Percentiles rank a stretch among this genome's conserved stretches.
These are phyloP conservation scores for Dilophus febrilis DNA, from an alignment of 2,888 invertebrate genomes.

Conservation along the genomic window DNA sequence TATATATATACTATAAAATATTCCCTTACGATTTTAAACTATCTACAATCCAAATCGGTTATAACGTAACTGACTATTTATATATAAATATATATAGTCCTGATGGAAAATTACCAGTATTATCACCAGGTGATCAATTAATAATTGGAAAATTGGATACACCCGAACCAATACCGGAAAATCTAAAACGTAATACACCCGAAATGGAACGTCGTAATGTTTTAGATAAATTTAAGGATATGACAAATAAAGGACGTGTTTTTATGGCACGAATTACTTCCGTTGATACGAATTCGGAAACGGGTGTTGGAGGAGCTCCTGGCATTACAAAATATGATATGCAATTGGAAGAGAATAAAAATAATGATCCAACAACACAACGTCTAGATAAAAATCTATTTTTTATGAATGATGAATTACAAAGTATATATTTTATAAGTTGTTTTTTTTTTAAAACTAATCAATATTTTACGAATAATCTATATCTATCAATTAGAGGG, in stretches of 20 bases:
- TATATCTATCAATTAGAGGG: constrained; percentile 20
- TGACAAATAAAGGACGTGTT: constrained; percentile 37
- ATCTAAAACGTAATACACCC: constrained; percentile 42
- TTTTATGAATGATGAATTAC: constrained; percentile 17
- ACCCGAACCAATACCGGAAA: constrained; percentile 23
- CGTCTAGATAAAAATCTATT: constrained; percentile 14
- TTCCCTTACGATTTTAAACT: too few species aligned
- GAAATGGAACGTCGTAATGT: constrained; percentile 42
- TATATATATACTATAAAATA: too few species aligned
- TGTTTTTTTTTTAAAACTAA: background rate
- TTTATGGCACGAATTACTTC: constrained; percentile 32
- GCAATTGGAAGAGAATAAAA: constrained; percentile 20
- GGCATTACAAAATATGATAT: constrained; percentile 18
- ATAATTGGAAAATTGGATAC: constrained; percentile 28
- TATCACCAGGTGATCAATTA: constrained; percentile 48
- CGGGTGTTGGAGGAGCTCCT: constrained; percentile 15
- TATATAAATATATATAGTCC: too few species aligned
- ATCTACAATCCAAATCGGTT: too few species aligned
- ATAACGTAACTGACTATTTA: too few species aligned
- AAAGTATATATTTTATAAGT: constrained; percentile 5
- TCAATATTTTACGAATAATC: too few species aligned
- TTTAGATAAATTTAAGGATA: constrained; percentile 35
- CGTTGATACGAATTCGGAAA: constrained; percentile 8
- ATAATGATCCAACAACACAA: background rate
- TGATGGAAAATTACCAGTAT: constrained; percentile 28